Base-by-base conservation (phyloP, 2,888 invertebrate genomes). In the Mimumesa dahlbomi region DNA sequence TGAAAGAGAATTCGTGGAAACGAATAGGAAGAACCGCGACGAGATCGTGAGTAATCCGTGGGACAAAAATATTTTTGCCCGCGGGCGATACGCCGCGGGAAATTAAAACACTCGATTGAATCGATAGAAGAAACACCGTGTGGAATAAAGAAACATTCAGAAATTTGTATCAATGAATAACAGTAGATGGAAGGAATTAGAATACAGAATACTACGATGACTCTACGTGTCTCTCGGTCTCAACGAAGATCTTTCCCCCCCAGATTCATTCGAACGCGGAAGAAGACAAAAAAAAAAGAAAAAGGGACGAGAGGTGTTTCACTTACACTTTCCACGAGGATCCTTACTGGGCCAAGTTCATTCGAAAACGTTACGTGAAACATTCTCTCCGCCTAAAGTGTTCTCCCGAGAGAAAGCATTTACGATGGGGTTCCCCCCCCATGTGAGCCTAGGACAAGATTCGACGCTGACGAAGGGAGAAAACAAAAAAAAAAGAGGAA, bases 341-440 rank as follows among this genome's bases (percentile, higher is more conserved):
- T n/a, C 19, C 9, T 74, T 75, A 79, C 73, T 79, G 73, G 82
- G 79, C 80, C 85, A 82, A 84, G 83, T 78, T 82, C 77, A 70
- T 31, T 70, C 75, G 69, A 82, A 81, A 83, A 84, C 38, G 45
- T 48, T 50, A 49, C 61, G 65, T 52, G 57, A 43, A 53, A 46
- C 56, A 50, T 48, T 11, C 38, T 62, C 56, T 72, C 46, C 14
- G 11, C 53, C 45, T 64, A 34, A 31, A 46, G 40, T 53, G 36
- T 38, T 21, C 19, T 22, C 19, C n/a, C 50, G 75, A 68, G 75
- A 68, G 75, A 77, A 77, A 76, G 68, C 73, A 58, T 57, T n/a
- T 34, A 31, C 58, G 29, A 11, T 14, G n/a, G n/a, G n/a, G n/a
- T n/a, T n/a, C n/a, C n/a, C 38, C 40, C 49, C 50, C 21, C 36